Evolutionary conservation across 2,113 vertebrate genomes (phyloP), one percentile per base, ranked within the genome.

Genomic region (Colaptes auratus): DNA sequence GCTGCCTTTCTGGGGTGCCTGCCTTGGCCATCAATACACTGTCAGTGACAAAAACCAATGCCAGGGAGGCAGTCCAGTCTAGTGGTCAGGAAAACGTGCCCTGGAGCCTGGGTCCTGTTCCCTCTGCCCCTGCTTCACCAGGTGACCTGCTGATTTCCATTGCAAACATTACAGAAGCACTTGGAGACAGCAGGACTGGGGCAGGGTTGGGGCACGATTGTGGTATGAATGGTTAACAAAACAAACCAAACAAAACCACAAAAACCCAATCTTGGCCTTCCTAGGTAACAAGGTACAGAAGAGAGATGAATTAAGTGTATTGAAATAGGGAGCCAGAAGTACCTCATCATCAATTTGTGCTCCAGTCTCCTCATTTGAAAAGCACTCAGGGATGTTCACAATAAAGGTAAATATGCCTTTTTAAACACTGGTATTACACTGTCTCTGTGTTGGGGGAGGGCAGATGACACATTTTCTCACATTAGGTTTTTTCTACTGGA

Each of bases 371-470:
- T 17, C 39, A 36, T 31, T 39, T 77, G 64, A 88, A 65, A 83
- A 69, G 50, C 9, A 35, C 30, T 88, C 60, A 21, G 21, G 15
- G 17, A 59, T 69, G 16, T 35, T 82, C 63, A 69, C 12, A 12
- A 82, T 44, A 73, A 93, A 89, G 70, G 28, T 71, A 44, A 90
- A 25, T 3, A 0, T 14, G 13, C 33, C 83, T 77, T 93, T 93
- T 94, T 67, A 80, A 77, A 88, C 21, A 44, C 7, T 33, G 6
- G 7, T 36, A 55, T 65, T 80, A 53, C 7, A 74, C 28, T 63
- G 75, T 8, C 1, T 19, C 20, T 5, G 2, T 0, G 15, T 23
- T 36, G 33, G 50, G 23, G 23, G 23, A 52, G 12, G 23, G 50
- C 23, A 52, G 12, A 13, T 73, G 56, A 67, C 58, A 82, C 7